Evolutionary conservation across 37 sponge, comb jelly and placozoan genomes (phyloP).

Genomic region (Dysidea cf. avara): DNA sequence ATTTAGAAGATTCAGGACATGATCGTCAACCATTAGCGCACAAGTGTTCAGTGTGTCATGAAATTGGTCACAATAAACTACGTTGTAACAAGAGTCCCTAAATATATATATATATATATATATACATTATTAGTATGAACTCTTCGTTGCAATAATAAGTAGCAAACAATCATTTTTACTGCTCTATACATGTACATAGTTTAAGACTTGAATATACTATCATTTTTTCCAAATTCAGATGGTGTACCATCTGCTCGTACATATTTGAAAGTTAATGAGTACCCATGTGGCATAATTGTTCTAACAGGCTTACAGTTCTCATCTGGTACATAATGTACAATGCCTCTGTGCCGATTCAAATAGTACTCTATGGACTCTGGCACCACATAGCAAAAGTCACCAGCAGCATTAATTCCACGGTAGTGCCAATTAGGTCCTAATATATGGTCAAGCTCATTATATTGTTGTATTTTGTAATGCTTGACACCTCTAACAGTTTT

Average conservation of each 20-base stretch:
- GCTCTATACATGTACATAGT: too few relatives aligned
- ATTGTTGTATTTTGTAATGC: neutral
- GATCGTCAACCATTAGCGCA: neutral
- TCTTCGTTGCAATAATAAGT: too few relatives aligned
- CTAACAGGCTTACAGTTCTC: too few relatives aligned
- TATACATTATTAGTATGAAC: too few relatives aligned
- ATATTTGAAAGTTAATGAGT: slow-evolving; percentile 9
- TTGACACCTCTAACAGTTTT: neutral
- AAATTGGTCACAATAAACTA: slow-evolving; percentile 17
- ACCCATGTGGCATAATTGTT: neutral
- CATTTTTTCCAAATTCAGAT: slow-evolving; percentile 15
- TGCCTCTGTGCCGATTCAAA: neutral
- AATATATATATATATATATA: too few relatives aligned
- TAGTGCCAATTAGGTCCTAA: slow-evolving; percentile 21
- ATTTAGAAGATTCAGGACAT: neutral
- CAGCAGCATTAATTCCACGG: slow-evolving; percentile 12
- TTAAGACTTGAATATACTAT: neutral
- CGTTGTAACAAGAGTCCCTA: neutral
- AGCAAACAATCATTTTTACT: too few relatives aligned
- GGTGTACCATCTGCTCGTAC: slow-evolving; percentile 4
- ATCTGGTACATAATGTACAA: neutral
- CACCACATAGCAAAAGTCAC: slow-evolving; percentile 21
- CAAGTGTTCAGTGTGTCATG: neutral
- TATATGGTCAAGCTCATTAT: neutral
- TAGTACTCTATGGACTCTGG: slow-evolving; percentile 12